Percentiles rank a stretch among this genome's conserved stretches.
Conservation (phyloP, 2,113 vertebrate species). For the Phasianus colchicus region DNA sequence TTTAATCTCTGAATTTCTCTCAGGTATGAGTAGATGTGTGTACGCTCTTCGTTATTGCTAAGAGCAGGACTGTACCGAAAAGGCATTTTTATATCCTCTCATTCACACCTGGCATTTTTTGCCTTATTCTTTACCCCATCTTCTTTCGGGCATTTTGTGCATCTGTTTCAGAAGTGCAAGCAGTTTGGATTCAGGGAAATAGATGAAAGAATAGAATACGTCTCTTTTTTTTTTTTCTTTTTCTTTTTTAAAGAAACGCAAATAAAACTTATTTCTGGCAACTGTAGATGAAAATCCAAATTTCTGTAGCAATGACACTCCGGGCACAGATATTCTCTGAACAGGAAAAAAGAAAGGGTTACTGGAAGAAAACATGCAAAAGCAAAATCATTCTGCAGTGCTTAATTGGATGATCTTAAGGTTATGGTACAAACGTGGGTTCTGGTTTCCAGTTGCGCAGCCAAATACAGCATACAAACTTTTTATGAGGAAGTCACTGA, state of each 20-base stretch:
- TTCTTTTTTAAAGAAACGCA: conserved; percentile 1
- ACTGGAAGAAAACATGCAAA: conserved; percentile 19
- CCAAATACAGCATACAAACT: neutral
- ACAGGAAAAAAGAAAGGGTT: neutral
- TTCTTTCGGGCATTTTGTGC: neutral
- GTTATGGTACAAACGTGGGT: neutral
- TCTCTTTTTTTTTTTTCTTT: neutral
- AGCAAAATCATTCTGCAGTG: conserved; percentile 40
- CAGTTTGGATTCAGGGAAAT: neutral
- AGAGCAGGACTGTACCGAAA: conserved; percentile 31
- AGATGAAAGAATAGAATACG: neutral
- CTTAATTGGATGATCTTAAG: neutral
- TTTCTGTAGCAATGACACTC: conserved; percentile 24
- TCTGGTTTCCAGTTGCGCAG: neutral
- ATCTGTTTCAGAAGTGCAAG: neutral
- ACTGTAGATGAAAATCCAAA: conserved; percentile 25
- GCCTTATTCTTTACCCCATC: neutral
- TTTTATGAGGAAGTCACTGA: neutral
- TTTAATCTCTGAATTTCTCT: conserved; percentile 62
- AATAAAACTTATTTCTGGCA: conserved; percentile 43
- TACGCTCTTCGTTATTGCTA: conserved; percentile 25
- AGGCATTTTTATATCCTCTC: neutral
- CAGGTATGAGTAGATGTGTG: neutral
- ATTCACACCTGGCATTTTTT: conserved; percentile 23
- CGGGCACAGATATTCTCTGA: neutral